These are phyloP conservation scores for Hypotaenidia philippensis DNA, from an alignment of 2,797 vertebrate genomes.

Conservation along the genomic window DNA sequence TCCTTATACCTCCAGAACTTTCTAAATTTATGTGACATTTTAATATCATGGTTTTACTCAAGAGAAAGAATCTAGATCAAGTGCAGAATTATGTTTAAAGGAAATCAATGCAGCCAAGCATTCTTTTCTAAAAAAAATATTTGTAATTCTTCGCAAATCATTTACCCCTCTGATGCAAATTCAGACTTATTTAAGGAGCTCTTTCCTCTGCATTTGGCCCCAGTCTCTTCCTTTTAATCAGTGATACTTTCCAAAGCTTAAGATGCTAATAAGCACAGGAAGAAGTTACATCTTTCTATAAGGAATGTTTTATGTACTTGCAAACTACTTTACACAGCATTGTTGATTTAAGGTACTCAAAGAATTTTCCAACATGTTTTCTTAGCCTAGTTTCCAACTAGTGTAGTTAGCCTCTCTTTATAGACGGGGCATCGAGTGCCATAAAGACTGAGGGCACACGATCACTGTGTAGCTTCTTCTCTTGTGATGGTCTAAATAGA, in stretches of 20 bases:
- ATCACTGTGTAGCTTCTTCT: background rate
- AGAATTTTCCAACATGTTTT: background rate
- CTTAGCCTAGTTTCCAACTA: background rate
- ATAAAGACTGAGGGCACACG: background rate
- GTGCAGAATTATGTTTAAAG: background rate
- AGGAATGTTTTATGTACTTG: background rate
- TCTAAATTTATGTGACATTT: background rate
- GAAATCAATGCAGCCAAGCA: background rate
- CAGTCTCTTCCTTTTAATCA: background rate
- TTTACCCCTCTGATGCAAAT: background rate
- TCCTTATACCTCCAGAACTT: background rate
- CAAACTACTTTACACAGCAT: background rate
- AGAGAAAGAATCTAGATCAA: background rate
- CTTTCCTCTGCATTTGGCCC: background rate
- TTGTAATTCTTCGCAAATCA: background rate
- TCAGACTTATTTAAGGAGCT: background rate
- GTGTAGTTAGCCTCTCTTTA: background rate
- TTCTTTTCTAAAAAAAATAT: background rate
- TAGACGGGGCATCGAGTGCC: background rate
- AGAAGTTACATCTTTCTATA: background rate
- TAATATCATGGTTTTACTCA: background rate
- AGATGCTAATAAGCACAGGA: background rate
- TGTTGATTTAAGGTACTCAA: background rate
- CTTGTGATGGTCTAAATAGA: background rate
- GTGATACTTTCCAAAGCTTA: background rate